Conservation (phyloP, 2,888 invertebrate genomes). For the Cantharis flavilabris region DNA sequence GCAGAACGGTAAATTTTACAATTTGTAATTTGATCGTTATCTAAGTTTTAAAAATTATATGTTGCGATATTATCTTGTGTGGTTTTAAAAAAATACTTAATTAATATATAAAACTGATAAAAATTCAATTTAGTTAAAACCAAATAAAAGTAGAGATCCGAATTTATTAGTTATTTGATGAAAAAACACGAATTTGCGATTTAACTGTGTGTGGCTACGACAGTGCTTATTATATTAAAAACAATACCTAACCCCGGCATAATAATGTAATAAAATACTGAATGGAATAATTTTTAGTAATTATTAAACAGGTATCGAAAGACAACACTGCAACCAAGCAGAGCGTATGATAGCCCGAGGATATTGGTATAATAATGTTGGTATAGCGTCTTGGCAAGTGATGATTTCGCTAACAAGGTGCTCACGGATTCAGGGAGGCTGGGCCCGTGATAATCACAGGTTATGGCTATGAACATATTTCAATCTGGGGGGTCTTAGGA, state of each 20-base stretch:
- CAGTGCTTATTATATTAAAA: constrained; percentile 4
- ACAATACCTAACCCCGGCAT: constrained; percentile 1
- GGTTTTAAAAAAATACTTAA: not conserved
- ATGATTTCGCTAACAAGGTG: constrained; percentile 56
- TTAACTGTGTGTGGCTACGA: not conserved
- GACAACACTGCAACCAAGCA: constrained; percentile 13
- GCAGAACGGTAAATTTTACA: not conserved
- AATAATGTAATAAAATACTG: constrained; percentile 11
- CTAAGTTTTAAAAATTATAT: not conserved
- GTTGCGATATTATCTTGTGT: not conserved
- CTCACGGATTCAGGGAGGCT: constrained; percentile 48
- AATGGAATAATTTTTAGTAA: constrained; percentile 15
- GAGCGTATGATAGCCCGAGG: constrained; percentile 33
- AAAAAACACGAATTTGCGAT: not conserved
- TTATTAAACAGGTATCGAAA: constrained; percentile 22
- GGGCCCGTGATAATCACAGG: constrained; percentile 51
- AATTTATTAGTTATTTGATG: not conserved
- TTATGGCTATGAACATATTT: constrained; percentile 38
- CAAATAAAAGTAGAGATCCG: not conserved
- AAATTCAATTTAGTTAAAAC: not conserved
- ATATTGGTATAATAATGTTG: constrained; percentile 40
- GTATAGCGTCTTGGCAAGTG: constrained; percentile 48
- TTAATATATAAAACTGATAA: not conserved
- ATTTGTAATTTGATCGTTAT: not conserved
- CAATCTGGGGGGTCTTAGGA: constrained; percentile 31